phyloP scores from a whole-genome alignment of 2,888 invertebrate genomes.

The Scaptomyza cyrtandrae region DNA sequence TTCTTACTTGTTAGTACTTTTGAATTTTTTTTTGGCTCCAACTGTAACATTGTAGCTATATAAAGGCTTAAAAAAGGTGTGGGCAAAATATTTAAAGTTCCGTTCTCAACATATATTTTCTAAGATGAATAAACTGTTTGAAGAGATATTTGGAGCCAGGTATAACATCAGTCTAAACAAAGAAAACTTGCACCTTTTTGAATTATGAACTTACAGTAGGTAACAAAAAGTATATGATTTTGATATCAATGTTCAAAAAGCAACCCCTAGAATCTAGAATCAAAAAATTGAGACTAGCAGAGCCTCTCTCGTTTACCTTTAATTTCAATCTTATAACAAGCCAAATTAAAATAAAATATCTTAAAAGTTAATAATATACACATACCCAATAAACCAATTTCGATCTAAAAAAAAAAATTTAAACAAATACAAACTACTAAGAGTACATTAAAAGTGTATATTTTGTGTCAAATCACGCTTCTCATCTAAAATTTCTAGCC shows the following conservation, averaged over 20 bases:
- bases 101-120: too few species aligned
- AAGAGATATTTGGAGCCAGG: too few species aligned
- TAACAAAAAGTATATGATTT: conserved; percentile 16
- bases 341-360: not conserved
- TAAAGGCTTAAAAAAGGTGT: too few species aligned
- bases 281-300: not conserved
- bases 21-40: too few species aligned
- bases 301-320: too few species aligned
- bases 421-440: not conserved
- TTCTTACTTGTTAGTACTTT: too few species aligned
- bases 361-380: not conserved
- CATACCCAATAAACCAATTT: conserved; percentile 20
- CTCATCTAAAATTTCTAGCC: conserved; percentile 52
- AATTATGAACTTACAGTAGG: conserved; percentile 48
- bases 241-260: not conserved
- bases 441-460: not conserved
- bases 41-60: too few species aligned
- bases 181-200: too few species aligned
- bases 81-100: too few species aligned
- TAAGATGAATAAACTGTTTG: too few species aligned
- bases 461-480: conserved; percentile 64
- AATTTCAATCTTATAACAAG: conserved; percentile 13
- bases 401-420: not conserved
- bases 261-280: conserved; percentile 8
- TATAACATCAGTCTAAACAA: too few species aligned